phyloP scores from a whole-genome alignment of 2,113 vertebrate species.

The Morphnarchus princeps region DNA sequence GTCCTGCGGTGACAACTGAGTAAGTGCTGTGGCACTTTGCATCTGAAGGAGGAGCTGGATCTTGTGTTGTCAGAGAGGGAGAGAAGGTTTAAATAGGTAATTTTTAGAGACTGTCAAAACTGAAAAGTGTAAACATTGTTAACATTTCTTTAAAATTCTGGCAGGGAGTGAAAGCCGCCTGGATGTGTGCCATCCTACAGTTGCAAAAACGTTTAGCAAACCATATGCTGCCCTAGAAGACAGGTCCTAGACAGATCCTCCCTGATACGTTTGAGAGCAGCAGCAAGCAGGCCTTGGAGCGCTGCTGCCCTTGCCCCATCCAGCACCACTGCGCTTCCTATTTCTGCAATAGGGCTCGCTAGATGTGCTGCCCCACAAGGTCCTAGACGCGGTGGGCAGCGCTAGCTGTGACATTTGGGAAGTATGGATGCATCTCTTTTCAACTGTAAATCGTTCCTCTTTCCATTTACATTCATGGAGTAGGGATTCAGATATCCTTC shows the following conservation, averaged over 20 bases:
- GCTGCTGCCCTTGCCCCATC: not conserved
- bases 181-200: not conserved
- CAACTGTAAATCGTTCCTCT: not conserved
- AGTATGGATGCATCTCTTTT: not conserved
- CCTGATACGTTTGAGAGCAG: not conserved
- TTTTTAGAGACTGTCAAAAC: slow-evolving; percentile 38
- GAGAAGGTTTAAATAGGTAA: slow-evolving; percentile 8
- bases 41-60: not conserved
- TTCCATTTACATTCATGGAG: not conserved
- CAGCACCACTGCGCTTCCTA: not conserved
- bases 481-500: not conserved
- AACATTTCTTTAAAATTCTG: slow-evolving; percentile 38
- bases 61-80: not conserved
- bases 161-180: not conserved
- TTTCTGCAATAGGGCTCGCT: not conserved
- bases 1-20: not conserved
- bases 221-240: slow-evolving; percentile 29
- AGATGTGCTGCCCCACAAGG: accelerated
- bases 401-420: not conserved
- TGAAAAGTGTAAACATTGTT: slow-evolving; percentile 28
- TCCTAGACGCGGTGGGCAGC: not conserved
- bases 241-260: not conserved
- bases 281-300: not conserved
- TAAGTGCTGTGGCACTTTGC: not conserved
- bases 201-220: slow-evolving; percentile 12